Evolutionary conservation across 2,797 vertebrate genomes (phyloP).

Genomic region (Sorex maritimensis): DNA sequence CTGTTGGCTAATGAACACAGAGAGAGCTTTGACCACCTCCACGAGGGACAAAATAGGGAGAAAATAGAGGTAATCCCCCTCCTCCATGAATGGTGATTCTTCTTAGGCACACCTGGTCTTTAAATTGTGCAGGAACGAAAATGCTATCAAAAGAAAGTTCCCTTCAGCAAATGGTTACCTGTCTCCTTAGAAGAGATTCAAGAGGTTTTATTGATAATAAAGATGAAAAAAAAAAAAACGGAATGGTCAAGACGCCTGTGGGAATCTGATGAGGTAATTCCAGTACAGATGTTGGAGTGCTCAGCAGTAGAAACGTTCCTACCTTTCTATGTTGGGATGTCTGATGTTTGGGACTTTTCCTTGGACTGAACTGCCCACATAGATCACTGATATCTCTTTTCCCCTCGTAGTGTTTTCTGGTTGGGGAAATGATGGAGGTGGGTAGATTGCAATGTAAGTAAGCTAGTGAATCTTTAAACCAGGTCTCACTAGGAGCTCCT

Average conservation of each 20-base stretch:
- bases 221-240: too few relatives aligned
- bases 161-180: background rate
- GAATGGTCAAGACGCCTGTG: accelerated
- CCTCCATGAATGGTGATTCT: accelerated
- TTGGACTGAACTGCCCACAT: accelerated
- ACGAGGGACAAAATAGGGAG: accelerated
- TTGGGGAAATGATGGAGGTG: background rate
- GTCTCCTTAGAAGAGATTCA: background rate
- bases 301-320: accelerated
- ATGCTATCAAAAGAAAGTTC: background rate
- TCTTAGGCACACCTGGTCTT: accelerated
- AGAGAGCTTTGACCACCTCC: background rate
- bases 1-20: accelerated
- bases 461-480: accelerated
- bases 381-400: accelerated
- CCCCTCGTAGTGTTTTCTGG: background rate
- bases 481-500: accelerated
- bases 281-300: accelerated
- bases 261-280: accelerated
- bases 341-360: too few relatives aligned
- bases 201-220: accelerated
- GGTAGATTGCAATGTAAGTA: background rate
- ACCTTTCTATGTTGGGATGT: background rate
- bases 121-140: too few relatives aligned
- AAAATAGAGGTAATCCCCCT: accelerated